These are phyloP conservation scores for Ormyrus thymus DNA, from an alignment of 2,888 invertebrate genomes.

Conservation along the genomic window DNA sequence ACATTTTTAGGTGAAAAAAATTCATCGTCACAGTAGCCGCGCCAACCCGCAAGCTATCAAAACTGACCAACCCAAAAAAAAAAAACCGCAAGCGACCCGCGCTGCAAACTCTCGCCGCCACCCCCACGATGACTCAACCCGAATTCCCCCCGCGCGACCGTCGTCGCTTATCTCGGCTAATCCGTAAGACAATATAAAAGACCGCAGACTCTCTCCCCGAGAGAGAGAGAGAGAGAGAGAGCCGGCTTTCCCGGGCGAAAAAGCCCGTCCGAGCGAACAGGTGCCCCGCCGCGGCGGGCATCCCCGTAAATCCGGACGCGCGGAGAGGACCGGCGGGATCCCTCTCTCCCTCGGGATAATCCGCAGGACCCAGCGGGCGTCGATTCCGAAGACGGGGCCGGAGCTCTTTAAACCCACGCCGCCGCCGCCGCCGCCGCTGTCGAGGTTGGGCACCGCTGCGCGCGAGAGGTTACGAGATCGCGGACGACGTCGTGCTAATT, in stretches of 20 bases:
- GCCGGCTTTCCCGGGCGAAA: too few species aligned
- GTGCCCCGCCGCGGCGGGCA: not conserved
- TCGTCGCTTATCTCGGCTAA: too few species aligned
- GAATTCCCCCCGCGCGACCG: too few species aligned
- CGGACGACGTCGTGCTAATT: not conserved
- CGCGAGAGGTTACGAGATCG: not conserved
- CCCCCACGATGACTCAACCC: too few species aligned
- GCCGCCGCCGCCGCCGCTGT: not conserved
- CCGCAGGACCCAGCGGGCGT: constrained; percentile 8
- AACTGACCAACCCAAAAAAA: not conserved
- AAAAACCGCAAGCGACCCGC: constrained; percentile 21
- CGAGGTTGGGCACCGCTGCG: constrained; percentile 34
- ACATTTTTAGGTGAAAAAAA: not conserved
- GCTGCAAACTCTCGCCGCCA: not conserved
- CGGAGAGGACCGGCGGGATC: not conserved
- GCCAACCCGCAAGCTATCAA: constrained; percentile 15
- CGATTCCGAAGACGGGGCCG: not conserved
- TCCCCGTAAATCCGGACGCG: constrained; percentile 22
- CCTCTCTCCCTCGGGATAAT: not conserved
- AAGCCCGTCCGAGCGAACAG: too few species aligned
- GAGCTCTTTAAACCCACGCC: constrained; percentile 34
- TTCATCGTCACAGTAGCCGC: not conserved
- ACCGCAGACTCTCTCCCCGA: too few species aligned
- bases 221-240: too few species aligned
- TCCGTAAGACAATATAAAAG: too few species aligned